These are phyloP conservation scores for Otus sunia DNA, from an alignment of 2,113 vertebrate genomes.

Conservation along the genomic window DNA sequence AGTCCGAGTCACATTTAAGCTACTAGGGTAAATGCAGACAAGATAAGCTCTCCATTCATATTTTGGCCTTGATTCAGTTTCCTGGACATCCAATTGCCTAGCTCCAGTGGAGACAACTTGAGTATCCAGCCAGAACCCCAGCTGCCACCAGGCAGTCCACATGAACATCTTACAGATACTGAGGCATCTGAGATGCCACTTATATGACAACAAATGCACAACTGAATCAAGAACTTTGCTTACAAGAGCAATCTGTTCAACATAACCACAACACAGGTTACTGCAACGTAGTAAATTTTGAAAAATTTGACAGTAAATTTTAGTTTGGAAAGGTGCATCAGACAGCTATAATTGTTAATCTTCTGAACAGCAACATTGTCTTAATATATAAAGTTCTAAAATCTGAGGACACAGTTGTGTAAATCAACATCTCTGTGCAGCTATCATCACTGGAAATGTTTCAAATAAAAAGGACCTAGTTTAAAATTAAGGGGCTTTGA, in stretches of 20 bases:
- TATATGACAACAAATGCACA: fast-evolving
- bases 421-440: neutral
- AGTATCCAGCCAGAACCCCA: fast-evolving
- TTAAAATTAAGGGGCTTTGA: neutral
- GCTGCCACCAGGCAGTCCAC: neutral
- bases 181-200: neutral
- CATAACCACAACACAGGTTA: neutral
- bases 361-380: neutral
- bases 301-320: neutral
- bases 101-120: neutral
- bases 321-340: neutral
- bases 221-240: neutral
- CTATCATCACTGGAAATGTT: neutral
- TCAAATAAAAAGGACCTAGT: neutral
- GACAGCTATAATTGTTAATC: neutral
- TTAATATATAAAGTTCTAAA: neutral
- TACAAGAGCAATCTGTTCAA: neutral
- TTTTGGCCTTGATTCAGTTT: neutral
- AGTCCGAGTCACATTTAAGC: neutral
- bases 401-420: neutral
- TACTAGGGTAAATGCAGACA: neutral
- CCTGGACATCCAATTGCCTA: neutral
- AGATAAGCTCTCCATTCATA: neutral
- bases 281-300: neutral
- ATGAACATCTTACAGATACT: neutral